Percentiles rank a stretch among this genome's conserved stretches.
Conservation (phyloP, 2,797 vertebrate genomes). For the Mormyrops attenuatus region DNA sequence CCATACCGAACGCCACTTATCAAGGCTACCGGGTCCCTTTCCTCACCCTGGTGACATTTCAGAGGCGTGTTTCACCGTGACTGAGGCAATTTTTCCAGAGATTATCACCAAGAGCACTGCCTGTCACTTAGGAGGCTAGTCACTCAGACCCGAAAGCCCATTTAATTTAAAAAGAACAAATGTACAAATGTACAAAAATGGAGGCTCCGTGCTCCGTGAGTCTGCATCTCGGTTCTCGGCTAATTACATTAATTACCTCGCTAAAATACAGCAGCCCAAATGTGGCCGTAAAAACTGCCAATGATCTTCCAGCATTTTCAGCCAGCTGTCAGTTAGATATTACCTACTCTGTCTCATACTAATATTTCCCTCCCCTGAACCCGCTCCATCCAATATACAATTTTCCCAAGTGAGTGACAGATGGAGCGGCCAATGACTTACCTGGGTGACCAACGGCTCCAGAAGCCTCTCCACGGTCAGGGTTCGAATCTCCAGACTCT, state of each 20-base stretch:
- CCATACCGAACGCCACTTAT: background rate
- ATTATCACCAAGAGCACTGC: background rate
- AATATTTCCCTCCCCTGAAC: background rate
- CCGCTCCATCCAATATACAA: background rate
- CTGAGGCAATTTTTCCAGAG: background rate
- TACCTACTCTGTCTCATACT: background rate
- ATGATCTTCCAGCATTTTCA: background rate
- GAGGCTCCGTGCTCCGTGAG: background rate
- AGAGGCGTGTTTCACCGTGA: background rate
- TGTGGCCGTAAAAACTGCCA: background rate
- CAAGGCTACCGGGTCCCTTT: background rate
- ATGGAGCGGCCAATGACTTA: conserved; percentile 32
- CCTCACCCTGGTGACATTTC: background rate
- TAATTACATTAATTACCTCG: background rate
- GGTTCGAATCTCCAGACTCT: conserved; percentile 76
- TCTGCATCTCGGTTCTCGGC: background rate
- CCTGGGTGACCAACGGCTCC: conserved; percentile 77
- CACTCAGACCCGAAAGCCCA: background rate
- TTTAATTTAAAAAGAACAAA: background rate
- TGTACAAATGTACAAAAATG: background rate
- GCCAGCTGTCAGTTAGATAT: background rate
- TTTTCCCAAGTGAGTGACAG: background rate
- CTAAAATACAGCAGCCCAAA: conserved; percentile 1
- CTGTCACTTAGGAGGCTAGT: background rate
- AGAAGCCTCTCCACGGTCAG: conserved; percentile 73